These are phyloP conservation scores for Pterobdella sp. DNA, from an alignment of 2,888 invertebrate genomes.

Conservation along the genomic window DNA sequence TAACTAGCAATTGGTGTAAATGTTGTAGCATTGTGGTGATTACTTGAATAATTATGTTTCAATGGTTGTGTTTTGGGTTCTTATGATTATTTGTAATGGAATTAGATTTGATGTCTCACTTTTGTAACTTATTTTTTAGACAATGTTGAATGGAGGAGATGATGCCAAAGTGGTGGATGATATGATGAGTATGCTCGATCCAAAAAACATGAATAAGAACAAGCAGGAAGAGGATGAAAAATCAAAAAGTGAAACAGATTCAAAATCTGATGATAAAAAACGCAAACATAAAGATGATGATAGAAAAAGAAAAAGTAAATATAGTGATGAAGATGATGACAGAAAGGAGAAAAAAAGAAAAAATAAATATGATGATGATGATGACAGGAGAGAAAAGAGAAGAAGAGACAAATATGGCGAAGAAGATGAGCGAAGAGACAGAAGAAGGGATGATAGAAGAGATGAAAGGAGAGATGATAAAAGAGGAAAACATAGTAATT, in stretches of 20 bases:
- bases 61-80: too few relatives aligned
- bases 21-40: too few relatives aligned
- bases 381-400: slow-evolving; percentile 5
- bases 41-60: too few relatives aligned
- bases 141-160: slow-evolving; percentile 32
- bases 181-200: slow-evolving; percentile 50
- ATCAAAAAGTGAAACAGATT: slow-evolving; percentile 10
- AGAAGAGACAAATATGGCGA: slow-evolving; percentile 10
- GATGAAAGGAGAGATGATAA: neutral
- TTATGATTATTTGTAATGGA: neutral
- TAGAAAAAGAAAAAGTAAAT: neutral
- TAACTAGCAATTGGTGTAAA: too few relatives aligned
- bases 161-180: slow-evolving; percentile 44
- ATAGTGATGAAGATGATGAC: slow-evolving; percentile 16
- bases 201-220: slow-evolving; percentile 21
- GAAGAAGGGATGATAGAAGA: neutral
- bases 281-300: slow-evolving; percentile 4
- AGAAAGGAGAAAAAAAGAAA: slow-evolving; percentile 3
- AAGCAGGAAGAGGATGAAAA: slow-evolving; percentile 4
- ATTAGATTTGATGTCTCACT: neutral
- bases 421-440: neutral
- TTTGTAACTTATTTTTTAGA: neutral
- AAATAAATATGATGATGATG: slow-evolving; percentile 5
- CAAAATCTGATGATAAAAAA: neutral
- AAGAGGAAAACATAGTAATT: neutral